Conservation (phyloP, 53 echinoderm and acorn worm genomes). For the Astropecten irregularis region DNA sequence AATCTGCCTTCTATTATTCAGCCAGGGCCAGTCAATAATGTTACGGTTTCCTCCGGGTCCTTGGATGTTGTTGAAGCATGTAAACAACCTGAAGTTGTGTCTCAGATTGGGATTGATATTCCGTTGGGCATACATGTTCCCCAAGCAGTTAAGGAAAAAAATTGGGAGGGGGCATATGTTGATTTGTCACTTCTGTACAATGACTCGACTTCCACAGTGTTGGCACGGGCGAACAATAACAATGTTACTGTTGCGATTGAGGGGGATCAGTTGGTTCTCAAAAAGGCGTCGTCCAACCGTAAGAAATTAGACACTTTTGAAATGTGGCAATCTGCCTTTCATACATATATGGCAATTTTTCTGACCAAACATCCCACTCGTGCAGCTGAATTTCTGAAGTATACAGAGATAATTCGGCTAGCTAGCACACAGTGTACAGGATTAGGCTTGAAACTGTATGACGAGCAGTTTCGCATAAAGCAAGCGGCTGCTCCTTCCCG, state of each 20-base stretch:
- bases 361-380: background rate
- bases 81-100: no score
- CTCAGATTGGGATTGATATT: no score
- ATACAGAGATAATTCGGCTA: background rate
- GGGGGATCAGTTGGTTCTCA: background rate
- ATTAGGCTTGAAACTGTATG: background rate
- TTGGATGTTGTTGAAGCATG: no score
- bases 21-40: no score
- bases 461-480: background rate
- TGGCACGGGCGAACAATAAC: background rate
- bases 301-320: slow-evolving; percentile 8
- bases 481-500: background rate
- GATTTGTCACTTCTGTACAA: background rate
- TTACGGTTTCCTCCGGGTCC: no score
- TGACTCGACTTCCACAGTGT: background rate
- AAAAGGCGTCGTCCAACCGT: no score
- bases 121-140: background rate
- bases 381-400: background rate
- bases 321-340: background rate
- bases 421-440: background rate
- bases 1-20: no score
- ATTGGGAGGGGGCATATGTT: background rate
- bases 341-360: background rate
- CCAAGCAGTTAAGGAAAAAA: background rate
- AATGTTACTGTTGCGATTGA: background rate